Base-by-base conservation (phyloP, 1,140 invertebrate genomes). In the Micrasema longulum region DNA sequence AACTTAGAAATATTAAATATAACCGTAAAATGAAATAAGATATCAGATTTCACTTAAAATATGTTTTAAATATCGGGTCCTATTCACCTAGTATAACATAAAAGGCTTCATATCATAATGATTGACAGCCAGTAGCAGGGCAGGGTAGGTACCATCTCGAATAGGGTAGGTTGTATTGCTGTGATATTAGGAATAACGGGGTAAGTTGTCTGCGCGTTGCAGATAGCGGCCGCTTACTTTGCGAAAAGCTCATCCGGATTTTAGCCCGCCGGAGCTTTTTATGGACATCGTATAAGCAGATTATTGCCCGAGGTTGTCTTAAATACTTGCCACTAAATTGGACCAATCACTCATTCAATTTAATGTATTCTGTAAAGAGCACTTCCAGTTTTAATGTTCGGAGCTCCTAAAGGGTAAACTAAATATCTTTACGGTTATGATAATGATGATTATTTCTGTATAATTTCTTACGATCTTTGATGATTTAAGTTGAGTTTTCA, bases 281-380 rank as follows among this genome's bases (percentile, higher is more conserved):
- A 69, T 69, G 67, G 43, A 57, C 43, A 60, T 48, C 67, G 53
- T 69, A 69, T 69, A 69, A 69, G 67, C 52, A 69, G 67, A 69
- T 69, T 69, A 69, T 31, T 18, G 53, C 41, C 26, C 16, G 47
- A 69, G 67, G 67, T 62, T 69, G 53, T 62, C 55, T 69, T 69
- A 69, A 62, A 47, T 26, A 62, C 41, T 43, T 26, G 20, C 52
- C 45, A 48, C 38, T 48, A 69, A 69, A 69, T 48, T 47, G 67
- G 62, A 26, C 36, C 45, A 43, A 52, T 50, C 52, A 60, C 62
- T 69, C 45, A 69, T 62, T 69, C 53, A 69, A 69, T 69, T 69
- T 60, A 69, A 69, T 60, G 48, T 36, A 14, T 66, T 48, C 50
- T 36, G 45, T 38, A 11, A 16, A 11, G 20, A 41, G 36, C 36